A percentile compares a stretch with the other conserved stretches of the same genome.
These are phyloP conservation scores for Ylistrum balloti DNA, from an alignment of 1,140 invertebrate species.

Conservation along the genomic window DNA sequence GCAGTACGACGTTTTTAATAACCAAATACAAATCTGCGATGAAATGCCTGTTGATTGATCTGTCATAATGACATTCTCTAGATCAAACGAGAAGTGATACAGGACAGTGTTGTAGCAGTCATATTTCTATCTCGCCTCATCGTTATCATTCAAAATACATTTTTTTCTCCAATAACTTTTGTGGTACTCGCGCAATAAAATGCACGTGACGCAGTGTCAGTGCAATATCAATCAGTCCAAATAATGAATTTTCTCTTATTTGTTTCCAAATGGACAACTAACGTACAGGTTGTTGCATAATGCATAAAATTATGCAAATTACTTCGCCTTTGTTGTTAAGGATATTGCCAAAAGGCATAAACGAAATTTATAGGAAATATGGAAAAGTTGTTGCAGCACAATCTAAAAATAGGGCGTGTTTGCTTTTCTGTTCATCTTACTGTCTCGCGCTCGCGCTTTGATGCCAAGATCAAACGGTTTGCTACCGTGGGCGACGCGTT, in stretches of 20 bases:
- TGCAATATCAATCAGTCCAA: background rate
- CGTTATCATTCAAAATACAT: background rate
- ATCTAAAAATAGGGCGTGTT: background rate
- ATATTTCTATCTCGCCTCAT: background rate
- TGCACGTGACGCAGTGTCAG: background rate
- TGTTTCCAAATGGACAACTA: background rate
- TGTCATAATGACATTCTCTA: background rate
- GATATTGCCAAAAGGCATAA: background rate
- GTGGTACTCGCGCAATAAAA: background rate
- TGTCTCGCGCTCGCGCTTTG: background rate
- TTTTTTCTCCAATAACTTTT: background rate
- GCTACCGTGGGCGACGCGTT: background rate
- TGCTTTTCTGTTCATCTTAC: background rate
- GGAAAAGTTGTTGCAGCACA: background rate
- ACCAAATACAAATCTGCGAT: background rate
- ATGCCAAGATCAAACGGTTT: background rate
- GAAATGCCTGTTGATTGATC: background rate
- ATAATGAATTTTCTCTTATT: constrained; percentile 26
- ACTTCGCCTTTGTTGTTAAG: background rate
- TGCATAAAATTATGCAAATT: background rate
- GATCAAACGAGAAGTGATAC: background rate
- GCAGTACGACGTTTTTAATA: too few relatives aligned
- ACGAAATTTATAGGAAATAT: background rate
- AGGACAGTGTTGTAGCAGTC: background rate
- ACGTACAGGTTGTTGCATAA: background rate